Percentiles rank a stretch among this genome's conserved stretches.
Conservation (phyloP, 2,888 invertebrate genomes). For the Ferdinandea cuprea region DNA sequence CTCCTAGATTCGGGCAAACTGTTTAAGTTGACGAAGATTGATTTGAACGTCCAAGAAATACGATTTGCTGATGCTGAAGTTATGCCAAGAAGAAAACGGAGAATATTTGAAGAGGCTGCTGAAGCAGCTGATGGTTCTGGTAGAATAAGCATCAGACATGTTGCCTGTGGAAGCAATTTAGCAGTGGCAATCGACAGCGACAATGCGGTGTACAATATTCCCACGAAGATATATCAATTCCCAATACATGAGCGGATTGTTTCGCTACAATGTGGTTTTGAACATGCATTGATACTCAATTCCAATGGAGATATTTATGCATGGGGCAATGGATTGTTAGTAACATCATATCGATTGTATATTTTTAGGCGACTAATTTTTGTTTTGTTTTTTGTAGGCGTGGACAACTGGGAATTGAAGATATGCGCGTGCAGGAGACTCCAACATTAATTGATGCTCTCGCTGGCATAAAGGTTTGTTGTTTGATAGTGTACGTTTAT, state of each 20-base stretch:
- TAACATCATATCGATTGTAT: conserved; percentile 15
- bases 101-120: conserved; percentile 76
- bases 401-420: conserved; percentile 93
- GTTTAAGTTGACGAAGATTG: conserved; percentile 76
- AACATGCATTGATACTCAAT: conserved; percentile 90
- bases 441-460: conserved; percentile 89
- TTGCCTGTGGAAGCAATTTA: conserved; percentile 83
- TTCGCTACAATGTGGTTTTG: conserved; percentile 90
- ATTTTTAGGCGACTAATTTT: not conserved
- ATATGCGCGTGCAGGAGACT: conserved; percentile 84
- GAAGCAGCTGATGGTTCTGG: conserved; percentile 8
- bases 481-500: not conserved
- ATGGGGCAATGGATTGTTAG: conserved; percentile 93
- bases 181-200: conserved; percentile 83
- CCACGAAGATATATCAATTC: conserved; percentile 85
- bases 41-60: conserved; percentile 75
- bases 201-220: conserved; percentile 86
- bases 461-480: conserved; percentile 86
- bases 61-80: conserved; percentile 75
- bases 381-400: conserved; percentile 86
- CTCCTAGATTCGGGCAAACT: conserved; percentile 79
- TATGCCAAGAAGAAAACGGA: conserved; percentile 76
- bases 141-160: conserved; percentile 80
- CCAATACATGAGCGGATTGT: conserved; percentile 84
- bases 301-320: conserved; percentile 89